These are phyloP conservation scores for Semaprochilodus insignis DNA, from an alignment of 2,797 vertebrate species.

Conservation along the genomic window DNA sequence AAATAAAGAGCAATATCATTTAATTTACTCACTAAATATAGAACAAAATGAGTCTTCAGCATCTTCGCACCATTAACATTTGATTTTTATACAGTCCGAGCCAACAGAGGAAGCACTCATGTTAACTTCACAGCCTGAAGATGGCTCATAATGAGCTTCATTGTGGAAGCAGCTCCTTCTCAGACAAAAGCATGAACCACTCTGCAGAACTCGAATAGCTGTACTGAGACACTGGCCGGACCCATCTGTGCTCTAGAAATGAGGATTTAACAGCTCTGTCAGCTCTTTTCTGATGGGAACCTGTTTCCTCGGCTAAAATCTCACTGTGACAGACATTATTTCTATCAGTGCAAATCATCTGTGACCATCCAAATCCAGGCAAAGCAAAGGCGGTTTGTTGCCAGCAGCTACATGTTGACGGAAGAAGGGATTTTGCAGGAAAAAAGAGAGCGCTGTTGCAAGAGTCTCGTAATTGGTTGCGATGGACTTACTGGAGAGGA, in stretches of 20 bases:
- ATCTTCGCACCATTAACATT: constrained; percentile 78
- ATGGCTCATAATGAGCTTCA: constrained; percentile 59
- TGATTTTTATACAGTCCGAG: constrained; percentile 69
- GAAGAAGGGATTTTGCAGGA: constrained; percentile 30
- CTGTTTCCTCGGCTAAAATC: constrained; percentile 1
- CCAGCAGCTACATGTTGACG: constrained; percentile 28
- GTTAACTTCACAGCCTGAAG: constrained; percentile 66
- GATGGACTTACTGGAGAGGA: constrained; percentile 30
- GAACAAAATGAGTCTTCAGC: constrained; percentile 32
- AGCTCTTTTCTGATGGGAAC: constrained; percentile 28
- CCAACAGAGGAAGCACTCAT: constrained; percentile 81
- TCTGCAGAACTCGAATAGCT: constrained; percentile 40
- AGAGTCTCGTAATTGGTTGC: constrained; percentile 43
- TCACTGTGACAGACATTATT: constrained; percentile 14
- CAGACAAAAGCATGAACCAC: constrained; percentile 55
- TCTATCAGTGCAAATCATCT: constrained; percentile 19
- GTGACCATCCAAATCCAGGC: constrained; percentile 23
- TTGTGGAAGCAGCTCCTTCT: constrained; percentile 57
- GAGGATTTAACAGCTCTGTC: background rate
- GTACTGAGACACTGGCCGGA: constrained; percentile 11
- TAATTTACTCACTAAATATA: background rate
- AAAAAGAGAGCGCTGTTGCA: constrained; percentile 27
- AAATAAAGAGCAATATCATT: no score
- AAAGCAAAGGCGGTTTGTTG: constrained; percentile 24
- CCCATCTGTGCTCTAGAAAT: constrained; percentile 40